A percentile compares a stretch with the other conserved stretches of the same genome.
Evolutionary conservation across 2,888 invertebrate species (phyloP).

Genomic region (Axea sp.): DNA sequence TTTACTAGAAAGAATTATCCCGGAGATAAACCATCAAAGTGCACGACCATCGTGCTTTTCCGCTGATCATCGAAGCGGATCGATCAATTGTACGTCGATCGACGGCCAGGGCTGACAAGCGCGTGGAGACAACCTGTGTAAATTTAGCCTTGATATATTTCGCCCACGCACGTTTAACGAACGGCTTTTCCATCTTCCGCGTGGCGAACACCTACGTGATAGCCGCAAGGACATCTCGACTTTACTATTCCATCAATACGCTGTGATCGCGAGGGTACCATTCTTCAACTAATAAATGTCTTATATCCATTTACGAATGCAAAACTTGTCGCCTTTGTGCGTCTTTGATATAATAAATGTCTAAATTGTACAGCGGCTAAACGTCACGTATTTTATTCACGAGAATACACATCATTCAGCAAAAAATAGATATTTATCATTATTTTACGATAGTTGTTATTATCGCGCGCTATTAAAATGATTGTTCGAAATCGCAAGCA

Average conservation of each 20-base stretch:
- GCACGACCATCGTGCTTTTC: slow-evolving; percentile 31
- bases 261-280: slow-evolving; percentile 36
- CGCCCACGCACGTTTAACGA: slow-evolving; percentile 65
- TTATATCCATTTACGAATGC: slow-evolving; percentile 69
- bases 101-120: slow-evolving; percentile 44
- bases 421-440: slow-evolving; percentile 22
- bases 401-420: slow-evolving; percentile 2
- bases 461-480: too few species aligned
- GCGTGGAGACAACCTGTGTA: slow-evolving; percentile 55
- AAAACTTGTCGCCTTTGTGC: slow-evolving; percentile 43
- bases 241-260: slow-evolving; percentile 52
- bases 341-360: slow-evolving; percentile 35
- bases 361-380: slow-evolving; percentile 28
- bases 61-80: slow-evolving; percentile 32
- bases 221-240: slow-evolving; percentile 71
- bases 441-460: too few species aligned
- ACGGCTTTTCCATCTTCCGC: slow-evolving; percentile 77
- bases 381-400: slow-evolving; percentile 20
- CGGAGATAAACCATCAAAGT: too few species aligned
- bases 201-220: slow-evolving; percentile 75
- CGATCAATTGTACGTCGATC: slow-evolving; percentile 29
- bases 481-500: too few species aligned
- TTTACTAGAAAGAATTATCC: slow-evolving; percentile 13
- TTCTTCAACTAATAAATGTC: slow-evolving; percentile 67
- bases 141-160: slow-evolving; percentile 63